Evolutionary conservation across 2,113 vertebrate species (phyloP).

Genomic region (Pheucticus melanocephalus): DNA sequence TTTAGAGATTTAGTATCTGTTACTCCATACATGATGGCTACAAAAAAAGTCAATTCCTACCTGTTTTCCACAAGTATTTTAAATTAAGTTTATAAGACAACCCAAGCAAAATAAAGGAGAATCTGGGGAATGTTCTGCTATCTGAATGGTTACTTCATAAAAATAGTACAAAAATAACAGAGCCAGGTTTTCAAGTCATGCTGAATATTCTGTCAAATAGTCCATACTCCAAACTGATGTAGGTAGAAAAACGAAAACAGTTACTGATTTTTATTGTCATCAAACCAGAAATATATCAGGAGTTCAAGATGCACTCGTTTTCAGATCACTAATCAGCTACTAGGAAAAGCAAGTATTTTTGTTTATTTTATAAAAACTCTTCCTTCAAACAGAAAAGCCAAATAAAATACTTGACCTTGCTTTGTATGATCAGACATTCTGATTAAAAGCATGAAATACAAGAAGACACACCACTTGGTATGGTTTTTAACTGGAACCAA

Average conservation of each 20-base stretch:
- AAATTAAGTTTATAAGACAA: background rate
- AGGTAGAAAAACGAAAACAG: background rate
- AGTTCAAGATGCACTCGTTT: background rate
- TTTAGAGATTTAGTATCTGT: conserved; percentile 22
- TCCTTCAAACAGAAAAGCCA: conserved; percentile 29
- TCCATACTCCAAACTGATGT: background rate
- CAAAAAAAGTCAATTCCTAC: background rate
- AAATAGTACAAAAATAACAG: background rate
- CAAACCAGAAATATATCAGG: background rate
- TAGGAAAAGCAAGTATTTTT: background rate
- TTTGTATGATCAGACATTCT: background rate
- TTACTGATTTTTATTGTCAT: background rate
- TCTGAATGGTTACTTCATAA: background rate
- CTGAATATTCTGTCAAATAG: background rate
- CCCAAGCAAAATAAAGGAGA: background rate
- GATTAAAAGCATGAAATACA: background rate
- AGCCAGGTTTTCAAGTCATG: background rate
- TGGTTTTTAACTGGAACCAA: background rate
- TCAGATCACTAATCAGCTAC: background rate
- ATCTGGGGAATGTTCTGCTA: background rate
- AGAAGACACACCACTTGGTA: background rate
- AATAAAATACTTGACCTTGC: background rate
- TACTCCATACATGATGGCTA: conserved; percentile 19
- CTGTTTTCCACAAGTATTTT: background rate
- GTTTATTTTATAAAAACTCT: background rate